Evolutionary conservation across 1,140 invertebrate species (phyloP), one percentile per base, ranked within the genome.

Genomic region (Neodiprion fabricii): DNA sequence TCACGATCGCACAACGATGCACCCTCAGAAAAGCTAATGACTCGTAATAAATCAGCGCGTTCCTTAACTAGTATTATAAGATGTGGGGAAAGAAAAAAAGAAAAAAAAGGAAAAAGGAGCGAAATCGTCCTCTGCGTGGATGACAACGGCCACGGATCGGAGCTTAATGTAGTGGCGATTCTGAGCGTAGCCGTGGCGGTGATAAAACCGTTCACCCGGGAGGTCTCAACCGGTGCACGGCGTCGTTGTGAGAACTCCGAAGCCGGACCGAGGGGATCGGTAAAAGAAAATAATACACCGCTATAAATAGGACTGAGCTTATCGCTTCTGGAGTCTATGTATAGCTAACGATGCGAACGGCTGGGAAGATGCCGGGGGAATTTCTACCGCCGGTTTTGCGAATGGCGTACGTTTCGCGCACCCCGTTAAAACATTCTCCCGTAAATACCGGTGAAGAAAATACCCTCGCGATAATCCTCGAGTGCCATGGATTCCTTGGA

Each of bases 301-400:
- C 75, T 84, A 82, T 82, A 83, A 84, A 83, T 84, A 84, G 83
- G 80, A 79, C 73, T 76, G 77, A 80, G 77, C 72, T 82, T 84
- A 81, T 79, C 79, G 78, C 77, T 47, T 70, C 40, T 2, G 77
- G 72, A 70, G 75, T 77, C 65, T 53, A 74, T 48, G 48, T 80
- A 75, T 74, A 77, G 74, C 67, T 61, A 61, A 61, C n/a, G 53
- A 61, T 61, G 11, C 28, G 70, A 73, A 71, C 49, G 61, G 23
- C 53, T 12, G 70, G n/a, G 53, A 48, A 48, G 47, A 48, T 65
- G 68, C 50, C 14, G 50, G 75, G 71, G 73, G 78, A 80, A 79
- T 80, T 80, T 68, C 79, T 84, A 85, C 82, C 28, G 28, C 28
- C 83, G 83, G 83, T 85, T 85, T 83, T 75, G 79, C 79, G 74